Evolutionary conservation across 2,113 vertebrate species (phyloP).

Genomic region (Perca flavescens): DNA sequence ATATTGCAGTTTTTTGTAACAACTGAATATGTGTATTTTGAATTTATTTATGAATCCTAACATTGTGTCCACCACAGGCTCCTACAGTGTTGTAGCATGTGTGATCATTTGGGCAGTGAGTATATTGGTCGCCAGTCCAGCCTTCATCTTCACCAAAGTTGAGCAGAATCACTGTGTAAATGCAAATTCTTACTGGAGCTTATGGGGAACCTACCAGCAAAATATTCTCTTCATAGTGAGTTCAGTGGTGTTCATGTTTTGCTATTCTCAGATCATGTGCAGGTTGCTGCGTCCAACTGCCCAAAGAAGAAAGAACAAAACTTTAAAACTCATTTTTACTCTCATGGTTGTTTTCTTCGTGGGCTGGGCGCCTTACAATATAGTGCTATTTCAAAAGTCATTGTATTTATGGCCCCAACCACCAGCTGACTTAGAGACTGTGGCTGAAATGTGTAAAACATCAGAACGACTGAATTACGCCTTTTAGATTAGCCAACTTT

Average conservation of each 20-base stretch:
- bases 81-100: constrained; percentile 73
- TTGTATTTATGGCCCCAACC: neutral
- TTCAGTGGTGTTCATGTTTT: constrained; percentile 85
- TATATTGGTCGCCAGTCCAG: constrained; percentile 80
- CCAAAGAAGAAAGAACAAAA: constrained; percentile 86
- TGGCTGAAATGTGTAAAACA: neutral
- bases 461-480: constrained; percentile 67
- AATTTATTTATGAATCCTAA: constrained; percentile 82
- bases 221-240: constrained; percentile 87
- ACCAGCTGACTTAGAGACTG: accelerated
- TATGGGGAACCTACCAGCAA: constrained; percentile 84
- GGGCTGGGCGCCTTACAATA: constrained; percentile 94
- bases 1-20: neutral
- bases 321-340: constrained; percentile 91
- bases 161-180: constrained; percentile 68
- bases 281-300: constrained; percentile 84
- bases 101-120: constrained; percentile 85
- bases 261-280: constrained; percentile 88
- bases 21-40: neutral
- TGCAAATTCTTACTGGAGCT: constrained; percentile 52
- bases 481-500: constrained; percentile 82
- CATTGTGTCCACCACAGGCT: constrained; percentile 75
- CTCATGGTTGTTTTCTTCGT: constrained; percentile 91
- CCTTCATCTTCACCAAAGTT: constrained; percentile 77
- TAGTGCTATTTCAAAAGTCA: constrained; percentile 85